These are phyloP conservation scores for Drosophila miranda DNA, from an alignment of 1,140 invertebrate species.

Conservation along the genomic window DNA sequence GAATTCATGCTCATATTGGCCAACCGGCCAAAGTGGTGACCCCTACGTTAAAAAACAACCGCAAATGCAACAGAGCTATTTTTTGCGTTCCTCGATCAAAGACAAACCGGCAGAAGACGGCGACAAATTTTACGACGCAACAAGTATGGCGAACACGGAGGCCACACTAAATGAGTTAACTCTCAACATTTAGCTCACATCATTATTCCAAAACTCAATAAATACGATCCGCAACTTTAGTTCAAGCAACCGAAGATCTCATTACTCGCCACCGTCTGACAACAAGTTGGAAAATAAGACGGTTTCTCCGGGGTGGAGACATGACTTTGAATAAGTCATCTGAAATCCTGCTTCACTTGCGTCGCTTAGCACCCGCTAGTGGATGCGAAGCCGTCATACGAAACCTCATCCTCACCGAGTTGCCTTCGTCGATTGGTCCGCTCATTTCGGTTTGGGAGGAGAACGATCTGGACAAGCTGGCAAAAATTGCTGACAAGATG, in stretches of 20 bases:
- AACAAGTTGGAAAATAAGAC: not conserved
- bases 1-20: too few relatives aligned
- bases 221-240: not conserved
- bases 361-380: not conserved
- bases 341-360: too few relatives aligned
- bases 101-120: too few relatives aligned
- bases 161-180: too few relatives aligned
- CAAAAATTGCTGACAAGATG: constrained; percentile 7
- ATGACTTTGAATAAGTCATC: not conserved
- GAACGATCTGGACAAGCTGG: not conserved
- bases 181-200: too few relatives aligned
- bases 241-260: not conserved
- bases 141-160: too few relatives aligned
- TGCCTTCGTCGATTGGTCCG: not conserved
- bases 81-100: too few relatives aligned
- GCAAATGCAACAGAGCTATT: too few relatives aligned
- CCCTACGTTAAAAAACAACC: too few relatives aligned
- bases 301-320: not conserved
- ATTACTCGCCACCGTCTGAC: too few relatives aligned
- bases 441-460: constrained; percentile 3
- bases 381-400: not conserved
- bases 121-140: too few relatives aligned
- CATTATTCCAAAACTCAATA: not conserved
- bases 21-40: too few relatives aligned
- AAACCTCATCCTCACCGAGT: not conserved